phyloP scores from a whole-genome alignment of 2,113 vertebrate species.

The Romanogobio albipinnatus region DNA sequence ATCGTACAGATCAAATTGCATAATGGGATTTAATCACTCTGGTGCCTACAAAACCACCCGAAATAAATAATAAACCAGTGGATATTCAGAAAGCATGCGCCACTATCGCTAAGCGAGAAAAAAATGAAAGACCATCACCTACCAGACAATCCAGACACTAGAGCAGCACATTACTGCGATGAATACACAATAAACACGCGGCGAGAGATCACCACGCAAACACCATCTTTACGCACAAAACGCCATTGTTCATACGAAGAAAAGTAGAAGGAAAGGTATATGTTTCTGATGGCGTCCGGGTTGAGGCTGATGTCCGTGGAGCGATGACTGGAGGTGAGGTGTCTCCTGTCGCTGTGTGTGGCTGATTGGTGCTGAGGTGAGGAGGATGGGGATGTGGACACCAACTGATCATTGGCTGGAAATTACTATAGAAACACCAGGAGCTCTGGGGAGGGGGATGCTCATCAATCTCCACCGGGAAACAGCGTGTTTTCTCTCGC shows the following conservation, averaged over 20 bases:
- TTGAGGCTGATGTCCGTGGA: conserved; percentile 21
- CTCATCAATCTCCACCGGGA: conserved; percentile 69
- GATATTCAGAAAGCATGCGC: conserved; percentile 59
- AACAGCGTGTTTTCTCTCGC: conserved; percentile 58
- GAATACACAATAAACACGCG: conserved; percentile 59
- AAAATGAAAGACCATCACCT: conserved; percentile 83
- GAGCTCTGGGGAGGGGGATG: conserved; percentile 75
- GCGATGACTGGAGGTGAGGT: conserved; percentile 55
- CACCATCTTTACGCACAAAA: conserved; percentile 70
- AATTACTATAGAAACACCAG: conserved; percentile 86
- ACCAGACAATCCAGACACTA: conserved; percentile 90
- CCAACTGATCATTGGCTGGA: conserved; percentile 91
- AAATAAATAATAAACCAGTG: conserved; percentile 44
- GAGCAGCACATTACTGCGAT: conserved; percentile 84
- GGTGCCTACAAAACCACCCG: conserved; percentile 50
- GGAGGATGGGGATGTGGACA: conserved; percentile 88
- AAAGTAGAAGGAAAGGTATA: conserved; percentile 54
- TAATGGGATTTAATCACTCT: conserved; percentile 71
- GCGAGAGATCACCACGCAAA: conserved; percentile 75
- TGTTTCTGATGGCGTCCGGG: conserved; percentile 64
- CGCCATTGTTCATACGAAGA: conserved; percentile 51
- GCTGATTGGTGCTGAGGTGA: conserved; percentile 87
- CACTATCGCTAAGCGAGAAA: conserved; percentile 60
- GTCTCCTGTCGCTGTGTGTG: conserved; percentile 91
- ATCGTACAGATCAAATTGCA: conserved; percentile 93